A percentile compares a stretch with the other conserved stretches of the same genome.
These are phyloP conservation scores for Drosophila niveifrons DNA, from an alignment of 2,888 invertebrate species.

Conservation along the genomic window DNA sequence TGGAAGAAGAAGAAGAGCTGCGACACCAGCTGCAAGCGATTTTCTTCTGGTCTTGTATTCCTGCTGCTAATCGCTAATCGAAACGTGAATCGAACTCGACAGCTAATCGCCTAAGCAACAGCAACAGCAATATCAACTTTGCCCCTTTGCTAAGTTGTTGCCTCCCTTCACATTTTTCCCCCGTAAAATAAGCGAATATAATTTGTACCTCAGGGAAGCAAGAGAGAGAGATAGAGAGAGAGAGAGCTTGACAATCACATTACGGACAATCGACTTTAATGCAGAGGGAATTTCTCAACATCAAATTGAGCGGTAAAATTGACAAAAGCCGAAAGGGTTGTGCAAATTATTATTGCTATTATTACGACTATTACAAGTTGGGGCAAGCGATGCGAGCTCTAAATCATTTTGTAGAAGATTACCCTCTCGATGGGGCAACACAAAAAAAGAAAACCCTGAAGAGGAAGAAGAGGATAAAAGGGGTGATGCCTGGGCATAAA, in stretches of 20 bases:
- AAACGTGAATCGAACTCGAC: background rate
- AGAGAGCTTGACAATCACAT: conserved; percentile 54
- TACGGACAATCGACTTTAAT: conserved; percentile 68
- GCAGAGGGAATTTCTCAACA: conserved; percentile 37
- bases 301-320: conserved; percentile 74
- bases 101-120: no score
- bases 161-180: no score
- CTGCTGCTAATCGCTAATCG: no score
- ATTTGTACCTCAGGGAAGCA: no score
- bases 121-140: no score
- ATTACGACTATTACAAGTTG: conserved; percentile 68
- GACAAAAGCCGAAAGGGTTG: conserved; percentile 68
- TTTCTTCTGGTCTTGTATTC: no score
- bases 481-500: conserved; percentile 44
- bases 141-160: no score
- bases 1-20: background rate
- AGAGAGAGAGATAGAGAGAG: no score
- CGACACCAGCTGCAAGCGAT: background rate
- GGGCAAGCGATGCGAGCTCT: conserved; percentile 26
- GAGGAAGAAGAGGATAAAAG: background rate
- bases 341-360: conserved; percentile 77
- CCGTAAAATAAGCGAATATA: no score
- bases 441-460: background rate
- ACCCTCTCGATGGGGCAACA: conserved; percentile 10
- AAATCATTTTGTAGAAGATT: conserved; percentile 67